phyloP scores from a whole-genome alignment of 2,888 invertebrate species.

The Atethmia centrago region DNA sequence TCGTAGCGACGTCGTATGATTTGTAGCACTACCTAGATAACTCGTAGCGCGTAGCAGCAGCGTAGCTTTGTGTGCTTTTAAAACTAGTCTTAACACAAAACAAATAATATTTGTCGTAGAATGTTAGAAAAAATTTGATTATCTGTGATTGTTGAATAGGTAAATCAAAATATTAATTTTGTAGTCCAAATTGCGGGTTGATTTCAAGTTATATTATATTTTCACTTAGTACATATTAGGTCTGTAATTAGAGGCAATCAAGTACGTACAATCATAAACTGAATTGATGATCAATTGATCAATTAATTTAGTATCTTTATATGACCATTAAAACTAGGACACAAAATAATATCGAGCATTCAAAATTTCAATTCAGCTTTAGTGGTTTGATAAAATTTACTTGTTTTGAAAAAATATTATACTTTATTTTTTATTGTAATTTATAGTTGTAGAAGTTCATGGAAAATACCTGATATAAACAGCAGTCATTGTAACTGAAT shows the following conservation, averaged over 20 bases:
- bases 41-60: not conserved
- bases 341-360: not conserved
- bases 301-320: constrained; percentile 1
- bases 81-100: not conserved
- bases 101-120: not conserved
- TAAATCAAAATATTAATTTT: not conserved
- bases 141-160: not conserved
- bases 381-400: not conserved
- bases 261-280: not conserved
- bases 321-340: not conserved
- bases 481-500: not conserved
- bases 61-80: no score
- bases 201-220: not conserved
- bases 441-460: not conserved
- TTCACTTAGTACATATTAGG: not conserved
- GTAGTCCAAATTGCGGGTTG: no score
- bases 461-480: not conserved
- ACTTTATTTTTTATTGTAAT: not conserved
- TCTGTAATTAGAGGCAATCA: not conserved
- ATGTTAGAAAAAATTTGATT: not conserved
- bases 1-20: not conserved
- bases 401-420: not conserved
- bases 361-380: not conserved
- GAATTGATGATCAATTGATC: not conserved
- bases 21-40: not conserved